These are phyloP conservation scores for Pyrocephalus nanus DNA, from an alignment of 2,797 vertebrate genomes.

Conservation along the genomic window DNA sequence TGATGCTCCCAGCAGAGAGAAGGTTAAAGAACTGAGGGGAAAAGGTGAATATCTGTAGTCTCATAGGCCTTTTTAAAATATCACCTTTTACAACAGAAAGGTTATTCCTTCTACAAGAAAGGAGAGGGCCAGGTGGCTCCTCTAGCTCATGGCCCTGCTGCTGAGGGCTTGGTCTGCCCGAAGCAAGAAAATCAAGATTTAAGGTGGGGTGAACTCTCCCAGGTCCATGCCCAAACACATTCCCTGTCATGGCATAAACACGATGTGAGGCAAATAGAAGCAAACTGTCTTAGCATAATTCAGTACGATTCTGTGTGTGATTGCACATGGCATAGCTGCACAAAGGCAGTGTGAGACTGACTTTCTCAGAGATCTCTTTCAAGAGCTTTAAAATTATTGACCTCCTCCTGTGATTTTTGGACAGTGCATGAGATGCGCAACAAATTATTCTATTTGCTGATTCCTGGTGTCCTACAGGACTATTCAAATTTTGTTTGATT, in stretches of 20 bases:
- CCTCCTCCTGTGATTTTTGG: neutral
- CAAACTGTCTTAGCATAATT: neutral
- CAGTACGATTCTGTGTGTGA: neutral
- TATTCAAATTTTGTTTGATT: neutral
- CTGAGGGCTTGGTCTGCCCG: neutral
- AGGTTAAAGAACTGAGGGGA: neutral
- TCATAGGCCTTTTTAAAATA: neutral
- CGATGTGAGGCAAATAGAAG: neutral
- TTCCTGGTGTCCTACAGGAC: neutral
- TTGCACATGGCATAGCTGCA: neutral
- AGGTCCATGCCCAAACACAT: accelerated
- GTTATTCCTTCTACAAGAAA: accelerated
- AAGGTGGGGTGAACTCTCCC: neutral
- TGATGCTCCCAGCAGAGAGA: neutral
- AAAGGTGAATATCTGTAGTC: neutral
- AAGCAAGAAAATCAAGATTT: accelerated
- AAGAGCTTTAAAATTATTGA: neutral
- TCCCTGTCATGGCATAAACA: neutral
- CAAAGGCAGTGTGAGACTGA: neutral
- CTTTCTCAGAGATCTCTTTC: neutral
- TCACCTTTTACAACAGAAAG: neutral
- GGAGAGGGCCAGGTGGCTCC: neutral
- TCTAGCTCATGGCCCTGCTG: accelerated
- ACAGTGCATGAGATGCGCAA: neutral
- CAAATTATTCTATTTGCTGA: neutral